Evolutionary conservation across 2,113 vertebrate genomes (phyloP), one percentile per base, ranked within the genome.

Genomic region (Podarcis raffonei): DNA sequence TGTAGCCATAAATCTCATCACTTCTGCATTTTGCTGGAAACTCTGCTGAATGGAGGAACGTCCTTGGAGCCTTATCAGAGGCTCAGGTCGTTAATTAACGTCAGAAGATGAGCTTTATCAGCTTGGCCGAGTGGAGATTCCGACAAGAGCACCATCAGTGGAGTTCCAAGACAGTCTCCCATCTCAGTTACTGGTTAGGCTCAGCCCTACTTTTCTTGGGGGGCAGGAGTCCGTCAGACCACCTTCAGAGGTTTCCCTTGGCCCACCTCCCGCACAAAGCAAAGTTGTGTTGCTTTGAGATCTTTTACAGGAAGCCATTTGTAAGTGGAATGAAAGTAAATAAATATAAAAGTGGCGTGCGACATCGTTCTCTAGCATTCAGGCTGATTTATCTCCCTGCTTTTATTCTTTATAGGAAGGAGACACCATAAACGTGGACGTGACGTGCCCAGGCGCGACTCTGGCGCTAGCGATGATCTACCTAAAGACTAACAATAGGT

Each of bases 401-500:
- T 0, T 89, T 92, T 95, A 74, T 94, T 53, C 90, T 93, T 91
- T 12, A 18, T 94, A 99, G 99, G 99, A 99, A 94, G 99, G 99
- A 78, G 99, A 99, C 94, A 99, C 98, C 35, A 99, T 99, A 90
- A 99, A 99, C 0, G 98, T 99, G 89, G 99, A 99, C 0, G 99
- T 99, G 85, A 99, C 99, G 2, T 99, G 98, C 94, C 98, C 99
- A 0, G 99, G 99, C 18, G 99, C 99, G 68, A 99, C 99, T 0
- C 96, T 99, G 3, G 99, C 99, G 2, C 97, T 99, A 75, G 99
- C 99, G 66, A 99, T 99, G 98, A 99, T 99, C 96, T 99, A 99
- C 96, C 95, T 99, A 30, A 99, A 99, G 96, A 99, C 99, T 85
- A 99, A 99, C 91, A 99, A 99, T 97, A 98, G 98, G 99, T 98